phyloP scores from a whole-genome alignment of 2,888 invertebrate species.

The Torymus aiolomorphi region DNA sequence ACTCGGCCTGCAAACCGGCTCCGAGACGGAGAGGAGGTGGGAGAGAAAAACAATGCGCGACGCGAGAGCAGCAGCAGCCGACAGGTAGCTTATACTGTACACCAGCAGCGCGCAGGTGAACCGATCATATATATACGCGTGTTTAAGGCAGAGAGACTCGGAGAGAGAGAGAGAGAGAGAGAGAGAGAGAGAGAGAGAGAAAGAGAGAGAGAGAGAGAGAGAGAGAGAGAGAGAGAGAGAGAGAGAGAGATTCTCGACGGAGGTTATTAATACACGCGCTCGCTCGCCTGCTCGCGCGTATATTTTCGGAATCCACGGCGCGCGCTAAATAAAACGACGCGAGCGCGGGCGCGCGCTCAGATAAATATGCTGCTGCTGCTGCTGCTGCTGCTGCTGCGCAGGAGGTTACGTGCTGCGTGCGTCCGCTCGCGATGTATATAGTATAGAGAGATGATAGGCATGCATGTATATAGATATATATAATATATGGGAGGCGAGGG shows the following conservation, averaged over 20 bases:
- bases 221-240: too few relatives aligned
- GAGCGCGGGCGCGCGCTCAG: not conserved
- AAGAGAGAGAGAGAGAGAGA: too few relatives aligned
- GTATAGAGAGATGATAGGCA: too few relatives aligned
- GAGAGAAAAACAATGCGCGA: slow-evolving; percentile 10
- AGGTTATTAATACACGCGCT: not conserved
- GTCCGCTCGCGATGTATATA: too few relatives aligned
- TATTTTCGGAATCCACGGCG: slow-evolving; percentile 11
- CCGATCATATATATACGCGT: not conserved
- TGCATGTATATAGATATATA: too few relatives aligned
- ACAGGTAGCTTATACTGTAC: not conserved
- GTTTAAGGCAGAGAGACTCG: not conserved
- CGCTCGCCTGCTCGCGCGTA: not conserved
- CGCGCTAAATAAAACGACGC: slow-evolving; percentile 25
- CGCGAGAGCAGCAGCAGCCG: not conserved
- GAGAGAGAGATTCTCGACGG: too few relatives aligned
- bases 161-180: too few relatives aligned
- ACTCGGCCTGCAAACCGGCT: not conserved
- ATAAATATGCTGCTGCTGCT: too few relatives aligned
- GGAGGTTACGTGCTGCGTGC: too few relatives aligned
- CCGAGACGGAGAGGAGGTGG: slow-evolving; percentile 15
- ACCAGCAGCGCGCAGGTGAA: not conserved
- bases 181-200: too few relatives aligned
- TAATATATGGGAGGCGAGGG: not conserved
- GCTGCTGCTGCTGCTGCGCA: too few relatives aligned